Base-by-base conservation (phyloP, 2,888 invertebrate genomes). In the Nineta flava region DNA sequence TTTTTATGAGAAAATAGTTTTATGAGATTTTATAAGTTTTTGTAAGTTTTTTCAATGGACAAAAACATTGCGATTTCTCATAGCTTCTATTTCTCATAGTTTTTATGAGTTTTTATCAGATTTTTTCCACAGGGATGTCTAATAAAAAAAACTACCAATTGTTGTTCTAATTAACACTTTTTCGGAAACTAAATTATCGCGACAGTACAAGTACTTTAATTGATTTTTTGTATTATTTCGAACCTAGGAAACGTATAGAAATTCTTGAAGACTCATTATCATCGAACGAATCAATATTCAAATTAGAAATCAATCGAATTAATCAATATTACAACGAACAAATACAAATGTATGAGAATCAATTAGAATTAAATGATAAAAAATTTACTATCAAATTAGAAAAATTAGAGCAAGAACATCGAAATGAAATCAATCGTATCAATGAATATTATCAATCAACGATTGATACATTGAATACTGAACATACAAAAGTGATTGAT, bases 221-320 rank as follows among this genome's bases (percentile, higher is more conserved):
- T n/a, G n/a, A n/a, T n/a, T n/a, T 48, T 26, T 49, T 34, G 26
- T 50, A 6, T 10, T 7, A 1, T 38, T 13, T 6, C n/a, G 2
- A 38, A n/a, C 12, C n/a, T 58, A 78, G 77, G 58, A 73, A 77
- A 50, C 78, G 78, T 60, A 61, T 78, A 55, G 68, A 70, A 4
- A 69, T 77, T 44, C 56, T 77, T 52, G 77, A 77, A 63, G 65
- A 75, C 52, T 73, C 76, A 0, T 59, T 74, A 43, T 69, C 64
- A 50, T 71, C 74, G 55, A 64, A 74, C 1, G 79, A 79, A 59
- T 74, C 73, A 52, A 66, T 77, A 55, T 68, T 79, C 63, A 77
- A 74, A 59, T 71, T 71, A 21, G 79, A 79, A 62, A 70, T 73
- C 52, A 73, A 73, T 5, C 70, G 70, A 54, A 52, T 74, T 3